Evolutionary conservation across 2,797 vertebrate species (phyloP).

Genomic region (Sebastes paucispinis): DNA sequence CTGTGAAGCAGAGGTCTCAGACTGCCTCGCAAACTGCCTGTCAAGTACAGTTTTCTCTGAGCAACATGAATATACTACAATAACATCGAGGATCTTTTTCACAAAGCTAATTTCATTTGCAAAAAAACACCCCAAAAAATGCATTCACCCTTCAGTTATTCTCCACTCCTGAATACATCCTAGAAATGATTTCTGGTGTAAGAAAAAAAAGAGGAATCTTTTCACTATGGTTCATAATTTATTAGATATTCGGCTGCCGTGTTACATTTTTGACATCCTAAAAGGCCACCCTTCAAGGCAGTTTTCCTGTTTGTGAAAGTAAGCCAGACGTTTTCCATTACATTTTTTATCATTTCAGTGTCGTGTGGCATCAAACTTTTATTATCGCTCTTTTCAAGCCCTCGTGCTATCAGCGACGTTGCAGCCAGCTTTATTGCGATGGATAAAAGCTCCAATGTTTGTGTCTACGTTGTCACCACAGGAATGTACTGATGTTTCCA

Average conservation of each 20-base stretch:
- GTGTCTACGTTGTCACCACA: background rate
- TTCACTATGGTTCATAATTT: background rate
- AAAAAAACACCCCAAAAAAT: background rate
- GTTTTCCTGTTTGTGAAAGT: constrained; percentile 1
- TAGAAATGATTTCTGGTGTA: background rate
- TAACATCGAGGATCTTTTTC: background rate
- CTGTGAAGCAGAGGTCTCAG: background rate
- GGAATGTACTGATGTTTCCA: background rate
- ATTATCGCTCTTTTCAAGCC: background rate
- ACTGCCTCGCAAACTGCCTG: background rate
- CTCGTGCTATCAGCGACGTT: background rate
- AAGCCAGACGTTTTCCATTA: background rate
- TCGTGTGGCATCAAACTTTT: background rate
- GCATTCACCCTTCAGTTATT: background rate
- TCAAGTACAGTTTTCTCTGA: background rate
- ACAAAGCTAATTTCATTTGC: background rate
- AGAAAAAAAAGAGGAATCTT: background rate
- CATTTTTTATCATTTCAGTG: background rate
- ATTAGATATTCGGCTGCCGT: background rate
- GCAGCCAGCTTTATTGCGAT: background rate
- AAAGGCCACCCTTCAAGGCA: background rate
- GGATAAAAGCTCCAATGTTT: background rate
- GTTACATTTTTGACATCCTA: background rate
- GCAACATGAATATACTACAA: background rate
- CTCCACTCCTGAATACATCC: background rate